Percentiles rank a stretch among this genome's conserved stretches.
Conservation (phyloP, 2,888 invertebrate species). For the Drosophila multiciliata region DNA sequence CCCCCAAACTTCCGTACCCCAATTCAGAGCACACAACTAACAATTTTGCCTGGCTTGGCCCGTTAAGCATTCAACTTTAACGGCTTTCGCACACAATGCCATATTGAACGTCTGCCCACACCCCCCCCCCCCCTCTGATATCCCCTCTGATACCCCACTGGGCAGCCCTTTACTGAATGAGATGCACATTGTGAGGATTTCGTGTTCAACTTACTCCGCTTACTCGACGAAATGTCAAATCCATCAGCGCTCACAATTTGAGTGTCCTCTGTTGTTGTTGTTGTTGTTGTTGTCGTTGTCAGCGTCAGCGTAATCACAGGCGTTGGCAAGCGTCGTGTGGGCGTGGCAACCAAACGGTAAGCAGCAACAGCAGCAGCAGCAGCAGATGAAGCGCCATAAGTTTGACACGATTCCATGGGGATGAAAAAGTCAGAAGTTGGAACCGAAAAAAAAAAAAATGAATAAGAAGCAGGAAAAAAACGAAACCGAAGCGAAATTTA, state of each 20-base stretch:
- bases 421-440: conserved; percentile 73
- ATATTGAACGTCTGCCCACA: conserved; percentile 41
- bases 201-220: conserved; percentile 76
- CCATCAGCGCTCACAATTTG: conserved; percentile 84
- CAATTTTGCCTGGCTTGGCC: conserved; percentile 64
- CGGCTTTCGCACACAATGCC: conserved; percentile 64
- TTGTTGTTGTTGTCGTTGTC: conserved; percentile 48
- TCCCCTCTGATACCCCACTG: not conserved
- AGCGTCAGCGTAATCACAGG: conserved; percentile 63
- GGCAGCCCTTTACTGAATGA: conserved; percentile 59
- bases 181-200: conserved; percentile 77
- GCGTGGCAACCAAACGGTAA: conserved; percentile 35
- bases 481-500: conserved; percentile 77
- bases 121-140: not conserved
- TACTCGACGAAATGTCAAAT: conserved; percentile 83
- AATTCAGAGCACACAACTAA: conserved; percentile 35
- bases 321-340: conserved; percentile 31
- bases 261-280: conserved; percentile 81
- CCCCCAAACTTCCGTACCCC: conserved; percentile 8
- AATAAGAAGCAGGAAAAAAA: conserved; percentile 29
- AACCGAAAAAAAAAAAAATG: conserved; percentile 22
- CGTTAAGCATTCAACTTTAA: conserved; percentile 79
- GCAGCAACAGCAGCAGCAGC: conserved; percentile 24
- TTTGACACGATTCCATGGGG: conserved; percentile 76
- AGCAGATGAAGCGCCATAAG: conserved; percentile 63